These are phyloP conservation scores for Agriotes lineatus DNA, from an alignment of 2,888 invertebrate species.

Conservation along the genomic window DNA sequence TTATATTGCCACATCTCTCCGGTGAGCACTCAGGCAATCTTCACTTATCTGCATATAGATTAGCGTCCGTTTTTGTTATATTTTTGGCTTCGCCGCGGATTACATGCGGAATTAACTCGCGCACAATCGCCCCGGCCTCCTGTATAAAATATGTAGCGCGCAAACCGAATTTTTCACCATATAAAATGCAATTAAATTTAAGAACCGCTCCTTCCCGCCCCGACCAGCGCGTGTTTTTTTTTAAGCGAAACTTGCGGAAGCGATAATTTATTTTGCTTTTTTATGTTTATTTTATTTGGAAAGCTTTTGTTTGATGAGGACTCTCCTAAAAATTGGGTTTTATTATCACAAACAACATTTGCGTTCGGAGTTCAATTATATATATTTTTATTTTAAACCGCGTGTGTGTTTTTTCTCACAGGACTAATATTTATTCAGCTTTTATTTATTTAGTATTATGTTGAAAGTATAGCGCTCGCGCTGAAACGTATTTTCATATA, in stretches of 20 bases:
- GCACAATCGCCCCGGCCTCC: slow-evolving; percentile 1
- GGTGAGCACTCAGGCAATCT: slow-evolving; percentile 30
- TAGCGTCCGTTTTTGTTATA: slow-evolving; percentile 18
- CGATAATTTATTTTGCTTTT: slow-evolving; percentile 49
- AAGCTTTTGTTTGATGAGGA: slow-evolving; percentile 55
- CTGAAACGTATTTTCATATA: slow-evolving; percentile 42
- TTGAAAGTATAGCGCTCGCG: slow-evolving; percentile 46
- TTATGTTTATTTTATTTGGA: slow-evolving; percentile 46
- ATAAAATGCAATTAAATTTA: slow-evolving; percentile 2
- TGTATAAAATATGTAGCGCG: neutral
- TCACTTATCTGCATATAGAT: slow-evolving; percentile 33
- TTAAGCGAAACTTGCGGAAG: slow-evolving; percentile 32
- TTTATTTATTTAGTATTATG: slow-evolving; percentile 60
- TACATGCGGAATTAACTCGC: slow-evolving; percentile 7
- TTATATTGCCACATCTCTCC: slow-evolving; percentile 46
- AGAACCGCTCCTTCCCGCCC: neutral
- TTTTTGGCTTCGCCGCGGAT: slow-evolving; percentile 14
- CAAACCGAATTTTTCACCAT: neutral
- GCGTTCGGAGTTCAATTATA: slow-evolving; percentile 64
- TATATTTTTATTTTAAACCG: slow-evolving; percentile 63
- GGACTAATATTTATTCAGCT: slow-evolving; percentile 61
- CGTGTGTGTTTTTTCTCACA: slow-evolving; percentile 59
- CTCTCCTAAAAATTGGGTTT: slow-evolving; percentile 66
- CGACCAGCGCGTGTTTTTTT: slow-evolving; percentile 3
- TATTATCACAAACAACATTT: slow-evolving; percentile 66